Base-by-base conservation (phyloP, 1,140 invertebrate genomes). In the Drosophila triauraria region DNA sequence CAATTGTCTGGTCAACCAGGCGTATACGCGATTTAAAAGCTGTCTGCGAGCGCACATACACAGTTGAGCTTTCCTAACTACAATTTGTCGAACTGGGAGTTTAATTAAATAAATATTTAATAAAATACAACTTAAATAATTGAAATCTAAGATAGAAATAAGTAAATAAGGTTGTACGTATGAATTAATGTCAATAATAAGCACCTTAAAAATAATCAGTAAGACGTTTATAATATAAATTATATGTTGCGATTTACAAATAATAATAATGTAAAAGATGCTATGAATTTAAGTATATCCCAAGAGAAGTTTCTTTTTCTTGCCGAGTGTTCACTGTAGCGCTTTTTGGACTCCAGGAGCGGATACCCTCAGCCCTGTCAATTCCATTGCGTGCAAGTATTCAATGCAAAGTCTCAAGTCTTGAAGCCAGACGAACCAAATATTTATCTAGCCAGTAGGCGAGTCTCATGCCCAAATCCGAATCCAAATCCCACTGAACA, bases 361-460 rank as follows among this genome's bases (percentile, higher is more conserved):
- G 38, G n/a, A 63, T n/a, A 64, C 27, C 46, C 38, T 32, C n/a
- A 23, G 8, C 65, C 63, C 61, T 43, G 69, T 71, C 77, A 88
- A 76, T 79, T 90, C 67, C 75, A 76, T 85, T 88, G 85, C 85
- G 85, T 90, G 85, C 85, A 84, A 69, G 43, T 58, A 81, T 84
- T 71, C 76, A 79, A 79, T 68, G 78, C 51, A 67, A 47, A 54
- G 67, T 23, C 38, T 4, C 51, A 8, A 25, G 32, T 38, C 51
- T 54, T 38, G 23, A 27, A 57, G 71, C 53, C 53, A 57, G 50
- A 70, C 48, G 59, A 80, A 50, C 62, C 35, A 46, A 87, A 70
- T 68, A 59, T 83, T 87, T 83, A 78, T 83, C 77, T 83, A 75
- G 74, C 60, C 46, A 61, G 50, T 43, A 59, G 40, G 35, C 54